A percentile compares a stretch with the other conserved stretches of the same genome.
Conservation (phyloP, 2,888 invertebrate species). For the Scaeva pyrastri region DNA sequence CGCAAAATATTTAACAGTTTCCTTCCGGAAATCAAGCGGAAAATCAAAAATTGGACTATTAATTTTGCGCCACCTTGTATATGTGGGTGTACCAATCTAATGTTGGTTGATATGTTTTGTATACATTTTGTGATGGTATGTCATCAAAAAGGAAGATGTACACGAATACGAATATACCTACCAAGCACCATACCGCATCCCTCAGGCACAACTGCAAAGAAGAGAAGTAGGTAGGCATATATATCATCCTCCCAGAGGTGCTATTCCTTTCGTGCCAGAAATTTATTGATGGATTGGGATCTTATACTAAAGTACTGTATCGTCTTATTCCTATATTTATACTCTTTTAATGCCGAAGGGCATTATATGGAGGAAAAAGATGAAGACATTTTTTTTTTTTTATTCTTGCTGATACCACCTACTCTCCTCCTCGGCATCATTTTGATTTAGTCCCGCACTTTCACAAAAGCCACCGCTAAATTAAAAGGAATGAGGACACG, state of each 20-base stretch:
- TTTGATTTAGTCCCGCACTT: conserved; percentile 37
- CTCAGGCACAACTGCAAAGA: no score
- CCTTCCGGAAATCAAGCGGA: no score
- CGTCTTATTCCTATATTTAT: background rate
- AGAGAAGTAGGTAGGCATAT: background rate
- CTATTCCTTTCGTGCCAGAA: conserved; percentile 64
- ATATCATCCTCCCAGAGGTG: conserved; percentile 49
- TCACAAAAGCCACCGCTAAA: conserved; percentile 51
- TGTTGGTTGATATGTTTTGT: conserved; percentile 13
- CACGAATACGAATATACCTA: no score
- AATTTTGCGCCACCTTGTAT: no score
- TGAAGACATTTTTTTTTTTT: conserved; percentile 12
- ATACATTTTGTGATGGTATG: conserved; percentile 23
- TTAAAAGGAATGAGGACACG: conserved; percentile 58
- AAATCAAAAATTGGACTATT: no score
- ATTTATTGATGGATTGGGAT: conserved; percentile 72
- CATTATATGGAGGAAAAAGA: conserved; percentile 12
- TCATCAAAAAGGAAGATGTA: conserved; percentile 33
- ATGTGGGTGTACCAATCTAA: no score
- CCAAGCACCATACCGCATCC: background rate
- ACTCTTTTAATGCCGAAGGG: conserved; percentile 25
- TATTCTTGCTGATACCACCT: no score
- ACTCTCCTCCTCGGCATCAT: background rate
- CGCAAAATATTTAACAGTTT: no score
- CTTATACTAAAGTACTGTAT: background rate